phyloP scores from a whole-genome alignment of 2,113 vertebrate genomes.

The Indicator maculatus region DNA sequence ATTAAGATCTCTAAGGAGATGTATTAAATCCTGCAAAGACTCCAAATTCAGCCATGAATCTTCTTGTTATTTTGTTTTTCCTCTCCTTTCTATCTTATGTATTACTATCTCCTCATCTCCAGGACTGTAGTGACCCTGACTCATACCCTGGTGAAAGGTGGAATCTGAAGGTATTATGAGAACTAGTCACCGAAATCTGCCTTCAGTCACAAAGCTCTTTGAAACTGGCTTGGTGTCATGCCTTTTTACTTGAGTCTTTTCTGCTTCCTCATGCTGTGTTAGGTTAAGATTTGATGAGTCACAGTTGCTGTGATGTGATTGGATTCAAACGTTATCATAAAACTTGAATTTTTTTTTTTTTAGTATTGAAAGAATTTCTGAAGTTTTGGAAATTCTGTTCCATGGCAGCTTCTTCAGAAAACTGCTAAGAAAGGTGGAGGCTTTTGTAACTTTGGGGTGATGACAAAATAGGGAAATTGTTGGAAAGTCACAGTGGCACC shows the following conservation, averaged over 20 bases:
- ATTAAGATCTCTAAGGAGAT: conserved; percentile 66
- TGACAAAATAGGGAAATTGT: neutral
- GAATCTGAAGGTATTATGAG: neutral
- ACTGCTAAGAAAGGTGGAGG: neutral
- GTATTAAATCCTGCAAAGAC: conserved; percentile 28
- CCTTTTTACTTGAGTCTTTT: neutral
- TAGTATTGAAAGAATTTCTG: neutral
- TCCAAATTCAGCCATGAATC: conserved; percentile 39
- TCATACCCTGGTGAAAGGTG: neutral
- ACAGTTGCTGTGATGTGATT: neutral
- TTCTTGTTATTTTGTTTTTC: conserved; percentile 34
- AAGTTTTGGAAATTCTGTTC: neutral
- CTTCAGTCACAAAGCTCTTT: neutral
- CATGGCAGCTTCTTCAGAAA: neutral
- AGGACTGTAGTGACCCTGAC: neutral
- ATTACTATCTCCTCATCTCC: neutral
- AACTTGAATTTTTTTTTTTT: neutral
- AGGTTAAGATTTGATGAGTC: neutral
- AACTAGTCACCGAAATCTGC: neutral
- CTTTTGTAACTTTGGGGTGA: neutral
- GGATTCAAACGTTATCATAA: neutral
- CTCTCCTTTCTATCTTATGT: neutral
- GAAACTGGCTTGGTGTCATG: neutral
- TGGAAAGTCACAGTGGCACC: neutral
- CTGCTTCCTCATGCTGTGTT: neutral